Evolutionary conservation across 2,888 invertebrate species (phyloP).

Genomic region (Petrolisthes manimaculis): DNA sequence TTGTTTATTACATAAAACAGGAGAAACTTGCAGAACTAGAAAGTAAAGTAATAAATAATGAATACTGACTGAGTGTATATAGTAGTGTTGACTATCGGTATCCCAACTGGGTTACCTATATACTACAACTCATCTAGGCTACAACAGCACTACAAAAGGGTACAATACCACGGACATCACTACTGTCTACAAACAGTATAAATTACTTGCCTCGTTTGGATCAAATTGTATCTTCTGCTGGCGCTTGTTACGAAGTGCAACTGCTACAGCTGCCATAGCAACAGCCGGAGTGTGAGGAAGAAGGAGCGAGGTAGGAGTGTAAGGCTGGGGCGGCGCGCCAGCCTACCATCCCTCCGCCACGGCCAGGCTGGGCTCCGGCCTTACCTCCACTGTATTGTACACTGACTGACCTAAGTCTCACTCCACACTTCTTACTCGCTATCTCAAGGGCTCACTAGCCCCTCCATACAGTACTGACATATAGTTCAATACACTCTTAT

Average conservation of each 20-base stretch:
- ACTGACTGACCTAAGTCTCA: not conserved
- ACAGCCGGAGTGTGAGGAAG: constrained; percentile 13
- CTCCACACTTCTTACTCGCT: not conserved
- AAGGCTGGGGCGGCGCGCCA: constrained; percentile 16
- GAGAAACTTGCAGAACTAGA: no score
- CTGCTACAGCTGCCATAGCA: constrained; percentile 52
- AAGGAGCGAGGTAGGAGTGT: not conserved
- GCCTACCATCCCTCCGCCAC: constrained; percentile 29
- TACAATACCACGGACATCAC: not conserved
- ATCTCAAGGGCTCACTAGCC: not conserved
- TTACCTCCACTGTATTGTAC: no score
- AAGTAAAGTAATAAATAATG: no score
- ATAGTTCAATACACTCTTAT: not conserved
- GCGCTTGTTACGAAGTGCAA: constrained; percentile 52
- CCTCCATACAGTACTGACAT: not conserved
- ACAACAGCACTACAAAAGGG: no score
- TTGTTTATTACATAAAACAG: no score
- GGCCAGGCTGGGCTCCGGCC: not conserved
- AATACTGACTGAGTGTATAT: no score
- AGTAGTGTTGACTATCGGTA: no score
- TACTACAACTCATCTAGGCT: not conserved
- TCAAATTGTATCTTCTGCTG: constrained; percentile 52
- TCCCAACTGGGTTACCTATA: no score
- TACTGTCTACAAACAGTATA: constrained; percentile 25
- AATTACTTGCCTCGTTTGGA: constrained; percentile 51